Percentiles rank a stretch among this genome's conserved stretches.
These are phyloP conservation scores for Anabacerthia variegaticeps DNA, from an alignment of 2,797 vertebrate species.

Conservation along the genomic window DNA sequence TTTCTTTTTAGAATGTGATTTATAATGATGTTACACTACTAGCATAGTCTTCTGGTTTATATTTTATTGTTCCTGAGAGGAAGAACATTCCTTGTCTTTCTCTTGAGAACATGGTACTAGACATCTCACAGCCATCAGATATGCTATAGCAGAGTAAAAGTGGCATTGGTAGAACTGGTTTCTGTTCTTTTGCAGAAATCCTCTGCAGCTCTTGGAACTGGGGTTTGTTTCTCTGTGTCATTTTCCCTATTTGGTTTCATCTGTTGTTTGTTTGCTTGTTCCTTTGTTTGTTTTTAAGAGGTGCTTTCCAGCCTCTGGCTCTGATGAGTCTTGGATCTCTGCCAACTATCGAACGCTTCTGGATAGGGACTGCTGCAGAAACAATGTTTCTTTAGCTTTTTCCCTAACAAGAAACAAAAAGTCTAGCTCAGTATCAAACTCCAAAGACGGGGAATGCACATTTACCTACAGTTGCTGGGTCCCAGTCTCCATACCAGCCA, in stretches of 20 bases:
- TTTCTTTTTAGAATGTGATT: background rate
- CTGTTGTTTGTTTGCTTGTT: constrained; percentile 24
- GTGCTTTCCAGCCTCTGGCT: background rate
- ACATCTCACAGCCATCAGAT: background rate
- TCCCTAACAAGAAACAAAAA: background rate
- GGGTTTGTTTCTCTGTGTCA: background rate
- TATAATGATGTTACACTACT: background rate
- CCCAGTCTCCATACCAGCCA: background rate
- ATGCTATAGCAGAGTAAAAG: background rate
- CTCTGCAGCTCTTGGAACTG: background rate
- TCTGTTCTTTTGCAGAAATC: background rate
- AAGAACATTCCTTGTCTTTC: background rate
- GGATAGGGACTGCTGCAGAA: background rate
- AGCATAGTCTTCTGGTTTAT: background rate
- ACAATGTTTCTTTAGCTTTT: background rate
- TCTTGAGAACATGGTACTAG: fast-evolving
- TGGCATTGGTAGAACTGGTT: background rate
- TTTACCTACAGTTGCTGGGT: background rate
- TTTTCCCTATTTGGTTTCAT: background rate
- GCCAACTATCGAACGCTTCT: background rate
- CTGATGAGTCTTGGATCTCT: background rate
- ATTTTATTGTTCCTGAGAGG: background rate
- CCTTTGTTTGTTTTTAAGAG: constrained; percentile 4
- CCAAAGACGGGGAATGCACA: background rate
- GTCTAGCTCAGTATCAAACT: background rate